Conservation (phyloP, 2,888 invertebrate genomes). For the Morpho deidamia region DNA sequence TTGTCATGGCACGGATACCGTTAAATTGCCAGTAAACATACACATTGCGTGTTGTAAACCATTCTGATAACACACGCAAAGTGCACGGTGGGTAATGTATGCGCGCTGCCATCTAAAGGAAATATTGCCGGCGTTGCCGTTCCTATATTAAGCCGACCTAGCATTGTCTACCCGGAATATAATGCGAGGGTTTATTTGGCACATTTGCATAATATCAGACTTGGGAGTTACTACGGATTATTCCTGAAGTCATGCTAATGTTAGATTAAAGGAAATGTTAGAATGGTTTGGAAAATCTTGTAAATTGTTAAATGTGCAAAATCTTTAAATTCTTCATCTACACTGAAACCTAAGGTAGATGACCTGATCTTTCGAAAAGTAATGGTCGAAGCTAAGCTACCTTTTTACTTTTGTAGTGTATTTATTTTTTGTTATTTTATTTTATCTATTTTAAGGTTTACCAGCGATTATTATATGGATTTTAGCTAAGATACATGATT, state of each 20-base stretch:
- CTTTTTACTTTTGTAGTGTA: too few species aligned
- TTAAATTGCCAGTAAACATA: constrained; percentile 13
- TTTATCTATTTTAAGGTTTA: too few species aligned
- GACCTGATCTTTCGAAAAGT: too few species aligned
- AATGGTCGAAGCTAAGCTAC: too few species aligned
- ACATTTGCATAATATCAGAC: constrained; percentile 4
- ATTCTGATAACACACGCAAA: constrained; percentile 15
- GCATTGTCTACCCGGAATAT: constrained; percentile 9
- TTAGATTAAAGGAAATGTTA: background rate
- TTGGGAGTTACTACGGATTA: background rate
- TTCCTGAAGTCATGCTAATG: background rate
- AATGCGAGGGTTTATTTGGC: constrained; percentile 6
- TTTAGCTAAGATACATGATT: too few species aligned
- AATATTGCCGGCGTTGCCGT: constrained; percentile 6
- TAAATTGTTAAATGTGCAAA: too few species aligned
- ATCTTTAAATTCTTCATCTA: too few species aligned
- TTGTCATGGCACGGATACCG: constrained; percentile 3
- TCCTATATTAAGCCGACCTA: constrained; percentile 3
- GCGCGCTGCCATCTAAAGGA: constrained; percentile 2
- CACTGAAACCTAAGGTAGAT: too few species aligned
- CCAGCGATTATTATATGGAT: too few species aligned
- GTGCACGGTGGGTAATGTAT: constrained; percentile 22
- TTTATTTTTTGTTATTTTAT: too few species aligned
- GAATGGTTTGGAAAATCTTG: too few species aligned
- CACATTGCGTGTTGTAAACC: constrained; percentile 22